phyloP scores from a whole-genome alignment of 1,140 invertebrate genomes.

The Harpegnathos saltator region DNA sequence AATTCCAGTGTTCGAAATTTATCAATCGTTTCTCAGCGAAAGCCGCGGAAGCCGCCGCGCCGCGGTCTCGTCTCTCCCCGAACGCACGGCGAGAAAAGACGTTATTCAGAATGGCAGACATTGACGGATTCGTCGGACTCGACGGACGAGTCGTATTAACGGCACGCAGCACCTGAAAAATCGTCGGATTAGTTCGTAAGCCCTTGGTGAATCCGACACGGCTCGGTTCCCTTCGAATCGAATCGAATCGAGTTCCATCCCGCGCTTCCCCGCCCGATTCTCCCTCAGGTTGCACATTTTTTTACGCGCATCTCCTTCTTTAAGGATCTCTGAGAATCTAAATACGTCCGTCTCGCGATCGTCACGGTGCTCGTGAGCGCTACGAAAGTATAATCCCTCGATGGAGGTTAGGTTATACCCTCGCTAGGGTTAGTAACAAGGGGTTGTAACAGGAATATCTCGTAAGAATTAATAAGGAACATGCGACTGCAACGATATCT shows the following conservation, averaged over 20 bases:
- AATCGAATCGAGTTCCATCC: slow-evolving; percentile 18
- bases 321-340: no score
- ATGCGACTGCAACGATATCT: no score
- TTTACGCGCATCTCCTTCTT: no score
- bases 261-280: background rate
- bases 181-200: slow-evolving; percentile 75
- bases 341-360: no score
- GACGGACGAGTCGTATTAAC: slow-evolving; percentile 60
- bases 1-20: slow-evolving; percentile 70
- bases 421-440: no score
- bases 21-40: slow-evolving; percentile 65
- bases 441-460: no score
- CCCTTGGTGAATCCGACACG: slow-evolving; percentile 36
- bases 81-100: slow-evolving; percentile 41
- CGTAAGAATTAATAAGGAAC: no score
- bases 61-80: slow-evolving; percentile 49
- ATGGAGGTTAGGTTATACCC: no score
- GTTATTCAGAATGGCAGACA: slow-evolving; percentile 77
- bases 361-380: no score
- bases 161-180: slow-evolving; percentile 78
- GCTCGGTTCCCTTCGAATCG: slow-evolving; percentile 28
- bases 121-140: slow-evolving; percentile 77
- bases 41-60: slow-evolving; percentile 61
- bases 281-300: background rate
- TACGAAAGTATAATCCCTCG: no score